These are phyloP conservation scores for Harmothoe impar DNA, from an alignment of 2,888 invertebrate species.

Conservation along the genomic window DNA sequence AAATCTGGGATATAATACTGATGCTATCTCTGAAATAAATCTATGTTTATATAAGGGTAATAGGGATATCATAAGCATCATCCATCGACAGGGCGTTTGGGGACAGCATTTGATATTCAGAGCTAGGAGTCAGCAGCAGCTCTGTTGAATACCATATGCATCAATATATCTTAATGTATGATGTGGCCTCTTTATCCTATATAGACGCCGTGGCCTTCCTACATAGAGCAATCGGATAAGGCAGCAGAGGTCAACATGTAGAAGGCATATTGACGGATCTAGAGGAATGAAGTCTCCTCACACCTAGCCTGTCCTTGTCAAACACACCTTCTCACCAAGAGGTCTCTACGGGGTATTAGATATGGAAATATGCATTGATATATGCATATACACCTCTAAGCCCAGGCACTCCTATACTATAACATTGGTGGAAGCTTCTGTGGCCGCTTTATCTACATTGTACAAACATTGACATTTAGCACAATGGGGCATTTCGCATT, in stretches of 20 bases:
- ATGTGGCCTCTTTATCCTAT: background rate
- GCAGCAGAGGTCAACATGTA: background rate
- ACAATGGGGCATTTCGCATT: too few species aligned
- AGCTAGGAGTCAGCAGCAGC: background rate
- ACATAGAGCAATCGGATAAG: background rate
- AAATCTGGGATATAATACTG: too few species aligned
- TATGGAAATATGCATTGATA: too few species aligned
- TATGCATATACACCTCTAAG: too few species aligned
- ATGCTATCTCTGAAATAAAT: too few species aligned
- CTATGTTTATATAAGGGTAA: too few species aligned
- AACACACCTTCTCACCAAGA: background rate
- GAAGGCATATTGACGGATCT: background rate
- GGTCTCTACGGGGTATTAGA: background rate
- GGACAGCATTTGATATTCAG: background rate
- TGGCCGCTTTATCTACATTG: too few species aligned
- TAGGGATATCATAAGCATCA: too few species aligned
- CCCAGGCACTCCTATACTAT: too few species aligned
- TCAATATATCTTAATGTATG: background rate
- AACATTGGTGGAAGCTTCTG: too few species aligned
- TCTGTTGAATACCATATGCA: slow-evolving; percentile 1
- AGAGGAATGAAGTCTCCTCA: background rate
- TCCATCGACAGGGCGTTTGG: background rate
- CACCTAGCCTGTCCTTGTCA: background rate
- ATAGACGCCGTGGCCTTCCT: background rate
- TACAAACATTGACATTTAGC: too few species aligned